Conservation (phyloP, 2,113 vertebrate genomes). For the Mustelus asterias region DNA sequence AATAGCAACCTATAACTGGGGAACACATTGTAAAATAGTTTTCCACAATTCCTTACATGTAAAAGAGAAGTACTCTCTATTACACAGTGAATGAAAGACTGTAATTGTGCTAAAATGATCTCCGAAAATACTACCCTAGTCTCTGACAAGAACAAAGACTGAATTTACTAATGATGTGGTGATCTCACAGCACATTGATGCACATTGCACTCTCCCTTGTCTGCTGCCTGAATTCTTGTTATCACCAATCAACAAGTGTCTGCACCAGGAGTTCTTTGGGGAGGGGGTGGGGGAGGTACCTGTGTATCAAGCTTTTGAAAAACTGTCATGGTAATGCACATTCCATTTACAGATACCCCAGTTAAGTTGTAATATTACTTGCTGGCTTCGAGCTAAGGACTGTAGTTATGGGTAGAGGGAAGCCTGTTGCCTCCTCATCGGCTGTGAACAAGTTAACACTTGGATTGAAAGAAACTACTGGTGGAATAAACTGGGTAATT, state of each 20-base stretch:
- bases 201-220: slow-evolving; percentile 22
- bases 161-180: slow-evolving; percentile 60
- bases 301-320: neutral
- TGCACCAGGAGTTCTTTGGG: neutral
- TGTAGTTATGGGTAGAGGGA: neutral
- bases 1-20: slow-evolving; percentile 59
- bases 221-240: slow-evolving; percentile 27
- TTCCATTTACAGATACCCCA: neutral
- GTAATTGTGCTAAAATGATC: slow-evolving; percentile 68
- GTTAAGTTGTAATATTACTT: slow-evolving; percentile 8
- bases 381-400: neutral
- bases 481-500: slow-evolving; percentile 22
- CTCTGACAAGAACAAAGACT: slow-evolving; percentile 61
- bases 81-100: slow-evolving; percentile 60
- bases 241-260: slow-evolving; percentile 8
- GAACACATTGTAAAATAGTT: slow-evolving; percentile 57
- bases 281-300: neutral
- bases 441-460: neutral
- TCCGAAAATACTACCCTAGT: slow-evolving; percentile 47
- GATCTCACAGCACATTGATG: slow-evolving; percentile 52
- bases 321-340: neutral
- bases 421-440: neutral
- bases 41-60: slow-evolving; percentile 59
- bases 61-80: slow-evolving; percentile 58
- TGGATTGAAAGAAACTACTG: slow-evolving; percentile 13